Base-by-base conservation (phyloP, 2,888 invertebrate genomes). In the Phyllotreta cruciferae region DNA sequence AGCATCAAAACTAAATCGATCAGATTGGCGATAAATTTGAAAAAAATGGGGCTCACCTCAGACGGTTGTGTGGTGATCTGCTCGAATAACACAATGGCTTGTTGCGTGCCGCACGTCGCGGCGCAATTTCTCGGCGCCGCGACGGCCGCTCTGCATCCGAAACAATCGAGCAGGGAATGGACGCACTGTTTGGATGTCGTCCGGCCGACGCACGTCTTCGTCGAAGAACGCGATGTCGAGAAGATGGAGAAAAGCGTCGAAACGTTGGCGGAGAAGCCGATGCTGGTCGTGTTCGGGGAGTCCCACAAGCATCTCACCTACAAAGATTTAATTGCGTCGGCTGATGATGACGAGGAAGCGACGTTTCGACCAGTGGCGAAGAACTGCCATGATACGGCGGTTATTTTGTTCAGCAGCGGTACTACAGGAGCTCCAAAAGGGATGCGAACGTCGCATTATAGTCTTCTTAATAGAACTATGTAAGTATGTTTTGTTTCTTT, bases 61-160 rank as follows among this genome's bases (percentile, higher is more conserved):
- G 81, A 82, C 0, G 85, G 85, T 66, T 81, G 84, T 3, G 78
- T 85, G 53, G 71, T 80, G 0, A 64, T 84, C 0, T 84, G 84
- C 77, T 82, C 81, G 4, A 79, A 80, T 0, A 84, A 82, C 64
- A 82, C 83, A 38, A 37, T 83, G 3, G 79, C 85, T 60, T 24
- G 81, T 7, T 74, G 75, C 3, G 77, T 84, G 34, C 84, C 85
- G 0, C 78, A 82, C 52, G 80, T 85, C 45, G 83, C 84, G 1
- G 79, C 82, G 0, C 66, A 83, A 1, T 84, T 79, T 68, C 75
- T 83, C 5, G 85, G 85, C 1, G 76, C 75, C 5, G 74, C 71
- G 45, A 63, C 75, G 1, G 71, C 74, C 1, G 73, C 73, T 8
- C 61, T 79, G 10, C 77, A 79, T 63, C 75, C 75, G 0, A 69